Conservation (phyloP, 2,888 invertebrate species). For the Epiblema foenella region DNA sequence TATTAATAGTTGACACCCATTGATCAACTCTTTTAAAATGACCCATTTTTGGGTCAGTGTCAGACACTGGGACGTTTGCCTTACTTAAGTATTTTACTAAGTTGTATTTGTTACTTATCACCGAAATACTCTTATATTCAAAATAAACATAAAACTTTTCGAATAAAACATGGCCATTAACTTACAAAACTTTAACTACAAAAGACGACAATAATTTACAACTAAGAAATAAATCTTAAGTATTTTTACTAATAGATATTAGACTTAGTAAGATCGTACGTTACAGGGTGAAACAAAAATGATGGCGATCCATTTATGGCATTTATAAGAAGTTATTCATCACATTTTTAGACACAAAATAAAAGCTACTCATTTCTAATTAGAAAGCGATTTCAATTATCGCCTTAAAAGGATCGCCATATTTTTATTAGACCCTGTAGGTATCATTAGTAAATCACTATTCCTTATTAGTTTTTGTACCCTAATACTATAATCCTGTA, state of each 20-base stretch:
- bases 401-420: too few relatives aligned
- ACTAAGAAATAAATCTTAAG: conserved; percentile 33
- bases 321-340: too few relatives aligned
- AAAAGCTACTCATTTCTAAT: too few relatives aligned
- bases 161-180: conserved; percentile 24
- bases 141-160: conserved; percentile 18
- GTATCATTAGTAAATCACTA: conserved; percentile 39
- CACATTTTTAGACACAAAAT: too few relatives aligned
- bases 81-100: too few relatives aligned
- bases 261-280: conserved; percentile 28
- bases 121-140: not conserved
- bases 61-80: too few relatives aligned
- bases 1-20: too few relatives aligned
- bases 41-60: too few relatives aligned
- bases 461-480: conserved; percentile 40
- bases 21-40: too few relatives aligned
- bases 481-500: conserved; percentile 54
- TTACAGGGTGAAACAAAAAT: not conserved
- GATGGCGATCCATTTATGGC: too few relatives aligned
- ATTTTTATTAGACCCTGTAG: too few relatives aligned
- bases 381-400: too few relatives aligned
- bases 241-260: conserved; percentile 32
- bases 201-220: conserved; percentile 13
- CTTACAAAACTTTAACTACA: conserved; percentile 22
- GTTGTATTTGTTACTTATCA: not conserved